A percentile compares a stretch with the other conserved stretches of the same genome.
Conservation (phyloP, 2,888 invertebrate genomes). For the Dolomedes plantarius region DNA sequence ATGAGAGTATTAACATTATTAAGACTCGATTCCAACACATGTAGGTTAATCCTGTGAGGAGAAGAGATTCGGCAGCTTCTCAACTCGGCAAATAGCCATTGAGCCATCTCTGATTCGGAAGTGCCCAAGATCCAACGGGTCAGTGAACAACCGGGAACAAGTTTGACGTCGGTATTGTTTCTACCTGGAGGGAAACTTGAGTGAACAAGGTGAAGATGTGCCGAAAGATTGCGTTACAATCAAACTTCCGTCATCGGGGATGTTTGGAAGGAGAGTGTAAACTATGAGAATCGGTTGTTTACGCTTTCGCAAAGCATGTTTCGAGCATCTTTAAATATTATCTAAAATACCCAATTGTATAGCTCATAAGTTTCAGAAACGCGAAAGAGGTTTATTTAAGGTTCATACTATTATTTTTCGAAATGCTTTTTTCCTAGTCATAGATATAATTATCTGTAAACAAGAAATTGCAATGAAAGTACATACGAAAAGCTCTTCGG, state of each 20-base stretch:
- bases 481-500: too few species aligned
- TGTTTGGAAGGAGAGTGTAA: background rate
- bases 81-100: background rate
- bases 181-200: background rate
- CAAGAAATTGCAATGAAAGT: too few species aligned
- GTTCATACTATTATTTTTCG: too few species aligned
- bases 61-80: background rate
- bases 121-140: background rate
- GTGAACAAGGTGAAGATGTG: constrained; percentile 5
- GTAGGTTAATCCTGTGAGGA: background rate
- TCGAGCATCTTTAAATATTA: too few species aligned
- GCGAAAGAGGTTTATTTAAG: too few species aligned
- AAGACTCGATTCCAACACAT: background rate
- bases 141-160: constrained; percentile 14
- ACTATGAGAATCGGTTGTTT: too few species aligned
- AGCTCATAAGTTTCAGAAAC: too few species aligned
- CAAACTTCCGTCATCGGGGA: background rate
- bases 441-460: too few species aligned
- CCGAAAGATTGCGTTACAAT: background rate
- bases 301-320: too few species aligned
- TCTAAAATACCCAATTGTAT: too few species aligned
- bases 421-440: too few species aligned
- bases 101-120: background rate
- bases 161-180: background rate
- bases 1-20: too few species aligned